Evolutionary conservation across 2,888 invertebrate species (phyloP).

Genomic region (Resseliella maxima): DNA sequence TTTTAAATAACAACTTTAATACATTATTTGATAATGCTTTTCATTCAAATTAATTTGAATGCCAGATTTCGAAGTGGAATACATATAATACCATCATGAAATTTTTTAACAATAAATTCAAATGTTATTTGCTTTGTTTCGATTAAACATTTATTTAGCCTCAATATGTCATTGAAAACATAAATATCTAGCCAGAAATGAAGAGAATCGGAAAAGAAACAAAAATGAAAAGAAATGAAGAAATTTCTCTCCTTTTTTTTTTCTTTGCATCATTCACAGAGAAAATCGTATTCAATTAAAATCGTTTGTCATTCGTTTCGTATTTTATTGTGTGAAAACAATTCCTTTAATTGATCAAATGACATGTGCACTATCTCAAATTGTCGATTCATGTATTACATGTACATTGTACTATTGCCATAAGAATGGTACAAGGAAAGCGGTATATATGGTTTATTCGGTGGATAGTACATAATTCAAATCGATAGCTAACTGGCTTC

Average conservation of each 20-base stretch:
- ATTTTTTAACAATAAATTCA: background rate
- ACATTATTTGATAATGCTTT: background rate
- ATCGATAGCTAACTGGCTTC: too few species aligned
- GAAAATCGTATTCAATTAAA: slow-evolving; percentile 7
- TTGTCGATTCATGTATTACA: background rate
- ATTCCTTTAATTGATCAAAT: slow-evolving; percentile 24
- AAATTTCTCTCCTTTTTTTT: background rate
- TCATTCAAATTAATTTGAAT: slow-evolving; percentile 33
- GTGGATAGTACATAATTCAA: too few species aligned
- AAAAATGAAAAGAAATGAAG: background rate
- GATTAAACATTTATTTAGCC: background rate
- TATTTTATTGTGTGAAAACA: slow-evolving; percentile 45
- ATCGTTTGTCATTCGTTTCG: slow-evolving; percentile 40
- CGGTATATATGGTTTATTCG: too few species aligned
- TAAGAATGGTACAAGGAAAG: too few species aligned
- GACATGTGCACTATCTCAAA: background rate
- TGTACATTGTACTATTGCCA: too few species aligned
- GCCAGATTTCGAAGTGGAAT: background rate
- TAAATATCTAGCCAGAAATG: background rate
- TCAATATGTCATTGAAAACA: background rate
- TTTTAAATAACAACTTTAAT: slow-evolving; percentile 29
- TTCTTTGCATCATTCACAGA: too few species aligned
- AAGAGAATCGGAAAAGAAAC: background rate
- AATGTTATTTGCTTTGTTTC: background rate
- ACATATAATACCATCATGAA: background rate